Percentiles rank a stretch among this genome's conserved stretches.
Conservation (phyloP, 2,888 invertebrate species). For the Lasioglossum oenotherae region DNA sequence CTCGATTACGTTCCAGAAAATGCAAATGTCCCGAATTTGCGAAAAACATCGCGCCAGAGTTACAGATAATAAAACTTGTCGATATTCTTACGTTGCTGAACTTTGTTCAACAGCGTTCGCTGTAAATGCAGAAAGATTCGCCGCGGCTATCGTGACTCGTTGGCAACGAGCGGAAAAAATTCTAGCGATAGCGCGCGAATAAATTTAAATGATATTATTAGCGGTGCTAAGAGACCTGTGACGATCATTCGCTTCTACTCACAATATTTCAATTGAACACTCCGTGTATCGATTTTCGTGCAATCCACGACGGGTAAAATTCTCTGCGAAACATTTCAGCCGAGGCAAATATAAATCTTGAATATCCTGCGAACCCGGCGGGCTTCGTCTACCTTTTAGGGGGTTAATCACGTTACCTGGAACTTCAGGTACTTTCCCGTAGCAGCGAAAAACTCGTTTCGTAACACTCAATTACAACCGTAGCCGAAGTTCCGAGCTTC, state of each 20-base stretch:
- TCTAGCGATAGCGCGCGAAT: background rate
- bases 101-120: background rate
- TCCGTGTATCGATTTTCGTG: background rate
- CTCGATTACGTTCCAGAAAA: too few species aligned
- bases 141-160: background rate
- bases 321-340: background rate
- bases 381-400: background rate
- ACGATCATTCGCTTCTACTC: background rate
- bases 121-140: background rate
- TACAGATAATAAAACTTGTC: background rate
- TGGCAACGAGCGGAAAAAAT: background rate
- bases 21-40: background rate
- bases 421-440: background rate
- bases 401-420: background rate
- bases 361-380: background rate
- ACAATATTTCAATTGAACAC: background rate
- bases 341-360: background rate
- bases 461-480: background rate
- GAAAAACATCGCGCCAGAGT: background rate
- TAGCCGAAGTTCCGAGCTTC: background rate
- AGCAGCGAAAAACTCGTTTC: background rate
- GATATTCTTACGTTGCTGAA: background rate
- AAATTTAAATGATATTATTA: background rate
- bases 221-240: background rate
- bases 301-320: background rate